Evolutionary conservation across 2,888 invertebrate genomes (phyloP).

Genomic region (Syrphus vitripennis): DNA sequence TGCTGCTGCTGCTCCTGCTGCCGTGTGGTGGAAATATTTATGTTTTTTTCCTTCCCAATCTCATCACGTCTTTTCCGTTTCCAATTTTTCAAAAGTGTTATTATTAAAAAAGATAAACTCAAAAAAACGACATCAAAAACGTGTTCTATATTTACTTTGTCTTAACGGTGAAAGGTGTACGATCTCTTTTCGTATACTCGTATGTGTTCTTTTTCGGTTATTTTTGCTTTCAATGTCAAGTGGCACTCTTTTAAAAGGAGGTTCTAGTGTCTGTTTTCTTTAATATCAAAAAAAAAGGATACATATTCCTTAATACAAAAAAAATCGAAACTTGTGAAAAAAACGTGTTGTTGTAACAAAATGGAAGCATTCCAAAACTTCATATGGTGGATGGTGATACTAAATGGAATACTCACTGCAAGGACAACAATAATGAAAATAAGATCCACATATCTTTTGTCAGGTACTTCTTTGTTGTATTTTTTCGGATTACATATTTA

Average conservation of each 20-base stretch:
- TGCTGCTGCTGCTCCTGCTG: too few species aligned
- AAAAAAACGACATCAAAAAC: background rate
- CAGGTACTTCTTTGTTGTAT: conserved; percentile 42
- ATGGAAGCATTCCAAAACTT: conserved; percentile 79
- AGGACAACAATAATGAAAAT: conserved; percentile 62
- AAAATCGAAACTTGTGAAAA: conserved; percentile 4
- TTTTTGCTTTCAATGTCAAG: conserved; percentile 64
- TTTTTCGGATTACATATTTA: background rate
- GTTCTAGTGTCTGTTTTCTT: conserved; percentile 12
- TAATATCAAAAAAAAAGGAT: background rate
- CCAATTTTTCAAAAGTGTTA: conserved; percentile 31
- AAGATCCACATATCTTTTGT: conserved; percentile 11
- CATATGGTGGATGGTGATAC: conserved; percentile 77
- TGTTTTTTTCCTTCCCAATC: conserved; percentile 44
- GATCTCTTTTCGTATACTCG: background rate
- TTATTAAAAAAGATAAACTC: conserved; percentile 6
- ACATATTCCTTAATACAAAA: conserved; percentile 13
- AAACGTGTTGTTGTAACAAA: conserved; percentile 45
- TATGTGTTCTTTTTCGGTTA: background rate
- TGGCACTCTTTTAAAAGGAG: conserved; percentile 28
- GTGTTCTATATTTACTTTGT: background rate
- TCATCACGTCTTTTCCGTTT: conserved; percentile 19
- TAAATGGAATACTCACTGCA: conserved; percentile 77
- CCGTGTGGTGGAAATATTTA: conserved; percentile 51
- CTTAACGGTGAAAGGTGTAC: background rate